Conservation (phyloP, 2,888 invertebrate species). For the Phortica magna region DNA sequence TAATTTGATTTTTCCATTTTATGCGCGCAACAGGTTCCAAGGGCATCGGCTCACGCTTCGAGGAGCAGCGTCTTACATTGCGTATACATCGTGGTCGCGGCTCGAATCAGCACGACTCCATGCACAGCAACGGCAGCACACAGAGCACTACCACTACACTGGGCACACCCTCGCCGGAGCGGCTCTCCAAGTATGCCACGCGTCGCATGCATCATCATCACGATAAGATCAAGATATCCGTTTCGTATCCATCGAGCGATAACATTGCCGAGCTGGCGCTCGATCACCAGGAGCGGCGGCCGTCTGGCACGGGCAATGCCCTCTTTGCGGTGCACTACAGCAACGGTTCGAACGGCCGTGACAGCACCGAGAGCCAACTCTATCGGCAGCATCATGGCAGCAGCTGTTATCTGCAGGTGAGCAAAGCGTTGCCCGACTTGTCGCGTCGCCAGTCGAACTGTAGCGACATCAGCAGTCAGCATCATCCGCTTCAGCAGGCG, state of each 20-base stretch:
- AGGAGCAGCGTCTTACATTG: slow-evolving; percentile 93
- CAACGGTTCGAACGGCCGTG: slow-evolving; percentile 83
- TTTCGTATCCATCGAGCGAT: slow-evolving; percentile 90
- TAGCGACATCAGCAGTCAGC: slow-evolving; percentile 62
- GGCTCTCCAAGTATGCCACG: slow-evolving; percentile 81
- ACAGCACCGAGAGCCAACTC: slow-evolving; percentile 80
- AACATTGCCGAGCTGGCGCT: slow-evolving; percentile 79
- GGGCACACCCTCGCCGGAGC: slow-evolving; percentile 83
- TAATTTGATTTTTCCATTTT: neutral
- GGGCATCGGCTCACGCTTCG: slow-evolving; percentile 87
- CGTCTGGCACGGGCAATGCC: slow-evolving; percentile 55
- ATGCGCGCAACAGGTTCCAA: slow-evolving; percentile 78
- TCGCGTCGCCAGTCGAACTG: slow-evolving; percentile 68
- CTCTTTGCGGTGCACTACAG: slow-evolving; percentile 83
- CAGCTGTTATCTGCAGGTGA: slow-evolving; percentile 82
- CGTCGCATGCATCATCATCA: slow-evolving; percentile 79
- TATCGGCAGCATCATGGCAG: slow-evolving; percentile 74
- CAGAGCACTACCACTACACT: slow-evolving; percentile 84
- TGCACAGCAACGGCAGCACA: slow-evolving; percentile 84
- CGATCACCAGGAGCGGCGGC: slow-evolving; percentile 72
- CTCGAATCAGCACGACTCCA: slow-evolving; percentile 83
- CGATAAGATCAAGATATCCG: slow-evolving; percentile 91
- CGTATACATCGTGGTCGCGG: slow-evolving; percentile 93
- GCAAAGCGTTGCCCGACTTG: slow-evolving; percentile 77
- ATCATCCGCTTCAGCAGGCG: slow-evolving; percentile 59